Percentiles rank a stretch among this genome's conserved stretches.
Conservation (phyloP, 2,888 invertebrate genomes). For the Cartodere bifasciata region DNA sequence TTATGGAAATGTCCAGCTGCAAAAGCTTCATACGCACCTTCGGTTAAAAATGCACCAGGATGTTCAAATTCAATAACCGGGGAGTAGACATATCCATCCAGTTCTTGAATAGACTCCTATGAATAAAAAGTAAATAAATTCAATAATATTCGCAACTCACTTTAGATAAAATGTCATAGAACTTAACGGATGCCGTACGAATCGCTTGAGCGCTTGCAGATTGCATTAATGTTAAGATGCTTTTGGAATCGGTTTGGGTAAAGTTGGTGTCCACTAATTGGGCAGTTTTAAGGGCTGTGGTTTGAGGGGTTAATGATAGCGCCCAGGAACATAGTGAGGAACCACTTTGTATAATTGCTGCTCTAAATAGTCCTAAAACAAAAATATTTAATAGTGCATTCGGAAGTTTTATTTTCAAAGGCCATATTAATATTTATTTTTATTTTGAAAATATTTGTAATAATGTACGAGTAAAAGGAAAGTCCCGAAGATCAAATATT, state of each 20-base stretch:
- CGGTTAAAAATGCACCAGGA: slow-evolving; percentile 14
- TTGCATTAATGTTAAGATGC: not conserved
- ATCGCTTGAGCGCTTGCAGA: not conserved
- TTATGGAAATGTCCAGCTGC: slow-evolving; percentile 12
- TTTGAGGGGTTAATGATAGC: slow-evolving; percentile 18
- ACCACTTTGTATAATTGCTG: slow-evolving; percentile 19
- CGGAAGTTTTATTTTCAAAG: not conserved
- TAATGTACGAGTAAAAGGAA: too few relatives aligned
- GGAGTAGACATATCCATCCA: slow-evolving; percentile 4
- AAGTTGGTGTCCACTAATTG: not conserved
- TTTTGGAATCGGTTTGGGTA: not conserved
- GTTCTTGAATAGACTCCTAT: not conserved
- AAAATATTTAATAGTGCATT: not conserved
- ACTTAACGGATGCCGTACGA: not conserved
- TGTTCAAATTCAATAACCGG: slow-evolving; percentile 16
- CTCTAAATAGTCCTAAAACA: slow-evolving; percentile 16
- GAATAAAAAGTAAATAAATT: not conserved
- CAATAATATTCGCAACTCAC: not conserved
- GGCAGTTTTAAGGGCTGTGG: slow-evolving; percentile 20
- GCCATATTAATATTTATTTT: too few relatives aligned
- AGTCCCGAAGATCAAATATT: too few relatives aligned
- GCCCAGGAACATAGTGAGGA: slow-evolving; percentile 18
- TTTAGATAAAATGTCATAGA: too few relatives aligned
- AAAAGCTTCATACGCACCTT: slow-evolving; percentile 13
- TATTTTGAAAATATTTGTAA: too few relatives aligned